Base-by-base conservation (phyloP, 2,113 vertebrate genomes). In the Istiophorus platypterus region DNA sequence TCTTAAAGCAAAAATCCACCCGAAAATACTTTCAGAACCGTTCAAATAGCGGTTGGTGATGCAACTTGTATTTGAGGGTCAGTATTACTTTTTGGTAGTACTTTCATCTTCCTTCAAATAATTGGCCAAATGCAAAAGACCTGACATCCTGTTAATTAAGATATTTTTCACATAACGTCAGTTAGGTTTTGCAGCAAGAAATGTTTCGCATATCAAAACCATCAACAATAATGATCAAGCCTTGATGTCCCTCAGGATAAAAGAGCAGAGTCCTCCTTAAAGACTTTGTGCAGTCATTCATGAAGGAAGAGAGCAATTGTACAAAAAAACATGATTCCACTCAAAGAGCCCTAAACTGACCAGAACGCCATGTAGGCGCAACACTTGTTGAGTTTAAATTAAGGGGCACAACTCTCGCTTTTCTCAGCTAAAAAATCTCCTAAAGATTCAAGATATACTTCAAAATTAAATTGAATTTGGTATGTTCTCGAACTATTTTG, bases 1-100 rank as follows among this genome's bases (percentile, higher is more conserved):
- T 54, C 76, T 88, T 78, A 80, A 80, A 88, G 78, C 6, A 72
- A 82, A 82, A 82, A 66, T 81, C 77, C 76, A 75, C 72, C 65
- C 72, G 13, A 9, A 62, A 56, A 29, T 17, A 39, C 7, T 64
- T 34, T 17, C 8, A 14, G 24, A 10, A 62, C 17, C 12, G 14
- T 18, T 77, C 1, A 63, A 66, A 24, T 13, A 27, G n/a, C 22
- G 47, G 13, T 29, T 31, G 34, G 18, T 47, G 37, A 45, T 65
- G 18, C 58, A 67, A 4, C 34, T 52, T 72, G 64, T 52, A 47
- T 75, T 76, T 62, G 3, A 49, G 10, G 45, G 20, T 51, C 13
- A 12, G 22, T 34, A 41, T 42, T 54, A n/a, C 37, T 64, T 17
- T 45, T 54, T 76, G 1, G 18, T 72, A 20, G 20, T 34, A 10